Percentiles rank a stretch among this genome's conserved stretches.
These are phyloP conservation scores for Tachysurus vachellii DNA, from an alignment of 2,113 vertebrate species.

Conservation along the genomic window DNA sequence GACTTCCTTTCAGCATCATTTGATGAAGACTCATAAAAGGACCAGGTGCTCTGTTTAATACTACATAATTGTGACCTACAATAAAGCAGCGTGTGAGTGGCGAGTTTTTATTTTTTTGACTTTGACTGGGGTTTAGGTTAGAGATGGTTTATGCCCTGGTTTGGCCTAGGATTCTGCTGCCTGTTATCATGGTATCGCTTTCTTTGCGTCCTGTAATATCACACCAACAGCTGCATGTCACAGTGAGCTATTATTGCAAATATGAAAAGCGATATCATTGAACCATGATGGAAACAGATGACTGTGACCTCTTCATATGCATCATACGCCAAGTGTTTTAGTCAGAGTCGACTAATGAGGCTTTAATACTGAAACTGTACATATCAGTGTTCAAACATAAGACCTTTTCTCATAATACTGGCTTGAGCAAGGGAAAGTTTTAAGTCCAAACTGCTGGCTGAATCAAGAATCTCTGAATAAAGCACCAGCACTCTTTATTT, in stretches of 20 bases:
- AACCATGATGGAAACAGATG: neutral
- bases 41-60: neutral
- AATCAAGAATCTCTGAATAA: neutral
- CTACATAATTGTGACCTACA: neutral
- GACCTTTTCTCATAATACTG: neutral
- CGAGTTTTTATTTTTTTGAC: neutral
- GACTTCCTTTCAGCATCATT: neutral
- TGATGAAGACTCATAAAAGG: neutral
- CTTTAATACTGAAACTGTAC: neutral
- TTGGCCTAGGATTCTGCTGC: neutral
- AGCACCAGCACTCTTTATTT: neutral
- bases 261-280: neutral
- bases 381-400: neutral
- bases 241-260: conserved; percentile 1
- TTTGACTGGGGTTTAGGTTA: too few relatives aligned
- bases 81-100: neutral
- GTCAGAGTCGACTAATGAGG: neutral
- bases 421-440: neutral
- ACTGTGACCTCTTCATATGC: neutral
- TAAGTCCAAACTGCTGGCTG: neutral
- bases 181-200: neutral
- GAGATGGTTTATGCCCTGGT: neutral
- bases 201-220: neutral
- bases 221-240: neutral
- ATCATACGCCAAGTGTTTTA: neutral